Evolutionary conservation across 1,140 invertebrate genomes (phyloP).

Genomic region (Panonychus citri): DNA sequence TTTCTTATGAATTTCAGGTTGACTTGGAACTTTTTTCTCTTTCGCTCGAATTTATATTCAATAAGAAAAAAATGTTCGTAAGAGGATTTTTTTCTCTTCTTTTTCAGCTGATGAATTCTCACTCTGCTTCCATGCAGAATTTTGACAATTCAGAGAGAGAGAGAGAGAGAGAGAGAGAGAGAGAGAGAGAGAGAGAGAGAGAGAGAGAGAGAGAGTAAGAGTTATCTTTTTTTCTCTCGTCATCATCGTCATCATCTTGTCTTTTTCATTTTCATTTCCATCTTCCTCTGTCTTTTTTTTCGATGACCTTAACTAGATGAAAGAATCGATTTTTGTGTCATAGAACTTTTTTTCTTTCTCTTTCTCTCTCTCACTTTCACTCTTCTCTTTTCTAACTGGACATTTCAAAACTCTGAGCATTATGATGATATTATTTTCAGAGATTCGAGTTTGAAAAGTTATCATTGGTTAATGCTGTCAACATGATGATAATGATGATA

Average conservation of each 20-base stretch:
- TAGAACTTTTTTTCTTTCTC: neutral
- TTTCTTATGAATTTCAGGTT: too few relatives aligned
- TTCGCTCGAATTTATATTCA: too few relatives aligned
- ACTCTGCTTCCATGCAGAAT: too few relatives aligned
- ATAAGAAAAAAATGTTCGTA: too few relatives aligned
- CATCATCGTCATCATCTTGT: neutral
- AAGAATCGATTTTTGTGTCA: neutral
- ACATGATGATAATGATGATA: neutral
- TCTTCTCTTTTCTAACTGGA: neutral
- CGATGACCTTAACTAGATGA: neutral
- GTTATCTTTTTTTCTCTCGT: neutral
- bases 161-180: neutral
- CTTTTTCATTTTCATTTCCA: neutral
- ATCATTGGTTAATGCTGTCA: neutral
- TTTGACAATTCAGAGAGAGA: neutral
- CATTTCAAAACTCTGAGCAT: neutral
- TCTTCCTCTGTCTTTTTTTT: neutral
- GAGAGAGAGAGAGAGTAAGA: neutral
- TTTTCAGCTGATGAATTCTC: too few relatives aligned
- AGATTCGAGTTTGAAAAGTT: neutral
- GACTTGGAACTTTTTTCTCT: too few relatives aligned
- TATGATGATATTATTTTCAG: neutral
- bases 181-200: neutral
- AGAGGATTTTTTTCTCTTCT: too few relatives aligned
- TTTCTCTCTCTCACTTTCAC: neutral